A percentile compares a stretch with the other conserved stretches of the same genome.
Evolutionary conservation across 1,140 invertebrate genomes (phyloP).

Genomic region (Dryas iulia): DNA sequence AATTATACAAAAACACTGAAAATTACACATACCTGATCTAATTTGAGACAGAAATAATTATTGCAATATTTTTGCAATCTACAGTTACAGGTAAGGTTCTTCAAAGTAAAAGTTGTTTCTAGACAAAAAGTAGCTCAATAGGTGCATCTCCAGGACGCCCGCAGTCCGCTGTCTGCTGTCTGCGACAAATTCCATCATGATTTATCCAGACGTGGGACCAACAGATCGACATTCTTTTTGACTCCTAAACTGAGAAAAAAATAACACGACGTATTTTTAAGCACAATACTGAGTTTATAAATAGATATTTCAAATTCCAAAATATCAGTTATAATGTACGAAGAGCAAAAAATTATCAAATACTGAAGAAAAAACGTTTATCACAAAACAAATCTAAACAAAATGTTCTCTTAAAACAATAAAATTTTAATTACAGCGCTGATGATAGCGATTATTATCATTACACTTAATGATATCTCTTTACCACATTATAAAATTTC

Average conservation of each 20-base stretch:
- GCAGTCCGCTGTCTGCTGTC: background rate
- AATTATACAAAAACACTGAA: too few relatives aligned
- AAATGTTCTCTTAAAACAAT: too few relatives aligned
- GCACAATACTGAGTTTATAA: too few relatives aligned
- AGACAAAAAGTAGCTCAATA: background rate
- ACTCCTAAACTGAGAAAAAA: too few relatives aligned
- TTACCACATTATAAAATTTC: constrained; percentile 8
- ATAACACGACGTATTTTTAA: too few relatives aligned
- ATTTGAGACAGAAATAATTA: too few relatives aligned
- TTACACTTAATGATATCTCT: background rate
- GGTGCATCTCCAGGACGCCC: background rate
- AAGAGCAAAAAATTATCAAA: background rate
- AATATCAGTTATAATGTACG: too few relatives aligned
- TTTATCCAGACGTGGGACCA: background rate
- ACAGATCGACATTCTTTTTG: too few relatives aligned
- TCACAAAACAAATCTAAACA: background rate
- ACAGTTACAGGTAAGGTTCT: background rate
- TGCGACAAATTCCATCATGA: background rate
- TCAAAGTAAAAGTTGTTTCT: background rate
- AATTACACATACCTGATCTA: too few relatives aligned
- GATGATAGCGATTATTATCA: background rate
- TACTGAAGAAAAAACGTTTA: too few relatives aligned
- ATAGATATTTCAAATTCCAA: too few relatives aligned
- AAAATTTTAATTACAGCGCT: background rate
- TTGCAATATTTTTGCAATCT: too few relatives aligned